phyloP scores from a whole-genome alignment of 1,140 invertebrate genomes.

The Drosophila navojoa region DNA sequence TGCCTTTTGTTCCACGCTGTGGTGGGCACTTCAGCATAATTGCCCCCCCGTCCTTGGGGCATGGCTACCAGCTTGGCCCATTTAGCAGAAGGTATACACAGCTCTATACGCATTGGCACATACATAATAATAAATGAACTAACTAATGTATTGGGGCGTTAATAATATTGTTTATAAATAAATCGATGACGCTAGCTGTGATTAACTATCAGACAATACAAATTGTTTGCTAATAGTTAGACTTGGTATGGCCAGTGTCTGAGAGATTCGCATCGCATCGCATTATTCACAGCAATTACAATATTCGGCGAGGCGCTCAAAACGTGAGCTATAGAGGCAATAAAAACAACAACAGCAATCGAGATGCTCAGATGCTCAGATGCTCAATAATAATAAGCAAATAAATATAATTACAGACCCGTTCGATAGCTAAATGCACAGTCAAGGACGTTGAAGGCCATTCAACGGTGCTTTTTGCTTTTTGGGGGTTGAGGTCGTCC shows the following conservation, averaged over 20 bases:
- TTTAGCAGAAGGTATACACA: constrained; percentile 46
- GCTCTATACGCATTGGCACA: constrained; percentile 49
- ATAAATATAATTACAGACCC: constrained; percentile 78
- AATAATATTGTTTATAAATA: constrained; percentile 78
- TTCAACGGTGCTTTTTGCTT: constrained; percentile 63
- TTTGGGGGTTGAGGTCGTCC: constrained; percentile 61
- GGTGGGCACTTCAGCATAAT: constrained; percentile 4
- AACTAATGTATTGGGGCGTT: constrained; percentile 72
- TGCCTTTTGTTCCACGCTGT: neutral
- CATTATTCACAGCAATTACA: constrained; percentile 79
- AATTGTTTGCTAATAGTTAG: constrained; percentile 77
- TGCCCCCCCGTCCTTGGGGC: constrained; percentile 26
- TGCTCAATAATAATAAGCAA: constrained; percentile 67
- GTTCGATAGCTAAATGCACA: constrained; percentile 58
- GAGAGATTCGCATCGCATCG: constrained; percentile 75
- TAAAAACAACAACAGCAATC: constrained; percentile 40
- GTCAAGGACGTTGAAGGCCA: constrained; percentile 83
- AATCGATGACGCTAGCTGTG: constrained; percentile 75
- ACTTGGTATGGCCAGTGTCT: constrained; percentile 32
- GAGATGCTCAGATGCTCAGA: constrained; percentile 44
- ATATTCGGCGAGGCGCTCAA: constrained; percentile 71
- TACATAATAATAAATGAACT: constrained; percentile 52
- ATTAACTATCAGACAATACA: constrained; percentile 81
- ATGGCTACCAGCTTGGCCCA: constrained; percentile 34
- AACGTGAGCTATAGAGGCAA: constrained; percentile 45